Evolutionary conservation across 2,113 vertebrate genomes (phyloP), one percentile per base, ranked within the genome.

Genomic region (Oplegnathus fasciatus): DNA sequence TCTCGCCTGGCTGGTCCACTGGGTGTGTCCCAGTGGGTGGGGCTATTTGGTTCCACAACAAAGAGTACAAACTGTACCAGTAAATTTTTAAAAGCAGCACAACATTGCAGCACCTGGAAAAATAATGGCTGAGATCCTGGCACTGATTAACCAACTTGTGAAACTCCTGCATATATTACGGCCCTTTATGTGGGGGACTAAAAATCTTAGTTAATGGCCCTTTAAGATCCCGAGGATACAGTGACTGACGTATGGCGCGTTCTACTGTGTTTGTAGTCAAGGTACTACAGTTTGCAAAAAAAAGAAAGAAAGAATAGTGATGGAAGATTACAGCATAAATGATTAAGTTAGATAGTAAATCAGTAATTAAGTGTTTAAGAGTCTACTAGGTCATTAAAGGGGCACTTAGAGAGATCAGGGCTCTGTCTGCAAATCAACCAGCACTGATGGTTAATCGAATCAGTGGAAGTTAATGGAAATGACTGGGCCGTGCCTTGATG

Each of bases 301-400:
- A 57, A 65, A 57, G 30, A 15, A 40, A 58, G 8, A 57, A 79
- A 32, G 54, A 58, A 58, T 9, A 34, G 26, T 9, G 34, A 79
- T 68, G 62, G 32, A 52, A 58, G n/a, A 67, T 66, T 73, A 42
- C 5, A 11, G 10, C 48, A 69, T 37, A 24, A 75, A 73, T 30
- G 0, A 75, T 15, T 32, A 6, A 24, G 26, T 32, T 48, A n/a
- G 32, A 44, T 37, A 52, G 54, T 74, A 72, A 79, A 73, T 75
- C 22, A 48, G n/a, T 32, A 48, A 78, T 67, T 50, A 62, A 18
- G 65, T 67, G 68, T 77, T 80, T 81, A 75, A 80, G 67, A 73
- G 46, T 68, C 30, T 52, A 14, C 3, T 3, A 60, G 54, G 52
- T 69, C 28, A 44, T 28, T 66, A 67, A 5, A 60, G 48, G 28